A percentile compares a stretch with the other conserved stretches of the same genome.
These are phyloP conservation scores for Cyprinodon diabolis DNA, from an alignment of 2,797 vertebrate species.

Conservation along the genomic window DNA sequence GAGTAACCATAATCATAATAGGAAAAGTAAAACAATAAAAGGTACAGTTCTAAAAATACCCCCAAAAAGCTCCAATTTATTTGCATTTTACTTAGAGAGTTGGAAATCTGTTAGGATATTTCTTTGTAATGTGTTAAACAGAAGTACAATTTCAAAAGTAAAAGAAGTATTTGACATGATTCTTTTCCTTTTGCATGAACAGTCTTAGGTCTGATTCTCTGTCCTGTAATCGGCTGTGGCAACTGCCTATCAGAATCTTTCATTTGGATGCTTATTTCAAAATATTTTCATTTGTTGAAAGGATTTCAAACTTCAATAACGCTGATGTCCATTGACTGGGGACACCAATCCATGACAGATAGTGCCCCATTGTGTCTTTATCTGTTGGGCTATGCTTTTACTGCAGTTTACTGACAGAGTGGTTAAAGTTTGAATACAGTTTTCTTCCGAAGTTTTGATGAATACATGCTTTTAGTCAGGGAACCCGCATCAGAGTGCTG, in stretches of 20 bases:
- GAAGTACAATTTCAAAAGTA: neutral
- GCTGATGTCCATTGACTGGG: neutral
- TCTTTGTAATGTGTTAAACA: neutral
- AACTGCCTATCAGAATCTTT: neutral
- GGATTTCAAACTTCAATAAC: neutral
- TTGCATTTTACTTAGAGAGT: neutral
- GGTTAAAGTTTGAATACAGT: neutral
- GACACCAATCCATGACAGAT: neutral
- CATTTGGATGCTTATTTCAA: neutral
- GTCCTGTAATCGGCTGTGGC: neutral
- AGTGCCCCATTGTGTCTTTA: conserved; percentile 2
- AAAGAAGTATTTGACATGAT: neutral
- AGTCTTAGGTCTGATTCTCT: neutral
- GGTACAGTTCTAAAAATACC: neutral
- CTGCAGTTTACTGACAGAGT: neutral
- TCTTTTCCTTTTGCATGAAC: neutral
- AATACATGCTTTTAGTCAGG: neutral
- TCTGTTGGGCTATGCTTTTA: neutral
- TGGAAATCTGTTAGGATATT: neutral
- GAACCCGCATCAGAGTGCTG: neutral
- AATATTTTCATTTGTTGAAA: neutral
- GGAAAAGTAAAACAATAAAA: neutral
- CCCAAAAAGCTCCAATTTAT: neutral
- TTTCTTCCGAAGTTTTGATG: neutral
- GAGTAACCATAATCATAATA: too few relatives aligned